A percentile compares a stretch with the other conserved stretches of the same genome.
Conservation (phyloP, 2,888 invertebrate species). For the Standfussiana lucernea region DNA sequence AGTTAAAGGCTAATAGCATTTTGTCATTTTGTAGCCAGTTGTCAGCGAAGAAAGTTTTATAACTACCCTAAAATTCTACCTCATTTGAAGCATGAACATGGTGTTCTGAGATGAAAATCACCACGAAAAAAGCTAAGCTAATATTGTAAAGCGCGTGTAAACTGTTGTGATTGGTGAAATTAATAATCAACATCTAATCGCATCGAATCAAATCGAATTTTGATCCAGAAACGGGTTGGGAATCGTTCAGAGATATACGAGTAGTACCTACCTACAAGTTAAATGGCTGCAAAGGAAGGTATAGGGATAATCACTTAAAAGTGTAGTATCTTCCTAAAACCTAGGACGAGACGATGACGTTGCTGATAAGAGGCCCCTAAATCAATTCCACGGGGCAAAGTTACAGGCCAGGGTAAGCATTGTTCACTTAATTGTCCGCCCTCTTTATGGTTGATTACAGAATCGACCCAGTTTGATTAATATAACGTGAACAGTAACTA, state of each 20-base stretch:
- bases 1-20: background rate
- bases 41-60: background rate
- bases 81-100: background rate
- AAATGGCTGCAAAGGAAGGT: background rate
- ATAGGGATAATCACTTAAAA: background rate
- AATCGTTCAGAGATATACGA: background rate
- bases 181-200: background rate
- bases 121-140: background rate
- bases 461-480: constrained; percentile 38
- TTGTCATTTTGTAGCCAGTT: background rate
- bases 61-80: background rate
- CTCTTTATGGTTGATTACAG: constrained; percentile 15
- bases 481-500: constrained; percentile 27
- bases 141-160: background rate
- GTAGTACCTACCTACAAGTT: too few relatives aligned
- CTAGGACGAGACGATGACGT: background rate
- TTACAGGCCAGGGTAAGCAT: constrained; percentile 13
- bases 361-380: background rate
- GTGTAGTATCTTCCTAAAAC: background rate
- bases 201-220: background rate
- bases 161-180: background rate
- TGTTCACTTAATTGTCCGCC: constrained; percentile 22
- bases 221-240: background rate
- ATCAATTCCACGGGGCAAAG: constrained; percentile 30
- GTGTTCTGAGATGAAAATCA: background rate